Conservation (phyloP, 1,140 invertebrate species). For the Tetramorium simillimum region DNA sequence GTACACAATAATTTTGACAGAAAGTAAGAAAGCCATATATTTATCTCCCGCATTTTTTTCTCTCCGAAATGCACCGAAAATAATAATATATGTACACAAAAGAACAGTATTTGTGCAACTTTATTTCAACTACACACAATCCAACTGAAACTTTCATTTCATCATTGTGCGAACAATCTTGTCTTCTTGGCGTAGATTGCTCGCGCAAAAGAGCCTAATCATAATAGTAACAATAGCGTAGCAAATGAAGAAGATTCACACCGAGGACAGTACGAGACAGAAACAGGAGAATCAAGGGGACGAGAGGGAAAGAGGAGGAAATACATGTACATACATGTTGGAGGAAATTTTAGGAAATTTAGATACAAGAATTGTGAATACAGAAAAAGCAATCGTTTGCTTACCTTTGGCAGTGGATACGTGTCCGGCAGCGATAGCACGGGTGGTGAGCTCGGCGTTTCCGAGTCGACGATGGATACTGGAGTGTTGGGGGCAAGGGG, state of each 20-base stretch:
- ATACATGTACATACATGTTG: neutral
- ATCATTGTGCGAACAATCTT: constrained; percentile 21
- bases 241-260: constrained; percentile 47
- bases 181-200: neutral
- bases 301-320: neutral
- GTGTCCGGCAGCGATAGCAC: constrained; percentile 83
- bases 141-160: constrained; percentile 56
- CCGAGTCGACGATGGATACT: constrained; percentile 72
- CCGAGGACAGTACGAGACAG: constrained; percentile 19
- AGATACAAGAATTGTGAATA: constrained; percentile 9
- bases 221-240: constrained; percentile 20
- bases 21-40: constrained; percentile 22
- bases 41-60: neutral
- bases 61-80: neutral
- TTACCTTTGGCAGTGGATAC: constrained; percentile 85
- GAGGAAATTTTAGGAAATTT: neutral
- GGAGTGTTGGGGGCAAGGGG: constrained; percentile 69
- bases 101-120: neutral
- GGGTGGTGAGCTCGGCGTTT: constrained; percentile 82
- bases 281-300: neutral
- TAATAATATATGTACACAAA: constrained; percentile 1
- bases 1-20: constrained; percentile 32
- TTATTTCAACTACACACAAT: constrained; percentile 23
- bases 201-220: constrained; percentile 18
- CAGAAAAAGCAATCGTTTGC: neutral